These are phyloP conservation scores for Serinus canaria DNA, from an alignment of 2,113 vertebrate species.

Conservation along the genomic window DNA sequence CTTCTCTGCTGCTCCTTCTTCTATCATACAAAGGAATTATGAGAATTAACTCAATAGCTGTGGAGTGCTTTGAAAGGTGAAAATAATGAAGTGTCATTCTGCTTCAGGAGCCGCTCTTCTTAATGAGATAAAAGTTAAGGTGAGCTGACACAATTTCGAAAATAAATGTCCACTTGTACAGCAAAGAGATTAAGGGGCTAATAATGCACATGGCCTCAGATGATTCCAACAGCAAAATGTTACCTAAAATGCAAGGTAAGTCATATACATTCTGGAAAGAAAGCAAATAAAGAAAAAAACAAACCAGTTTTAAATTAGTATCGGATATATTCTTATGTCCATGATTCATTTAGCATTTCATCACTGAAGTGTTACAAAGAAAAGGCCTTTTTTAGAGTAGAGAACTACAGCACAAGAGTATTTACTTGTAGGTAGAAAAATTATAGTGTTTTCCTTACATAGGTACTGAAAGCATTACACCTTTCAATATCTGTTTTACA, in stretches of 20 bases:
- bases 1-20: background rate
- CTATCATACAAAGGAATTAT: background rate
- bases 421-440: background rate
- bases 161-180: background rate
- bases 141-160: background rate
- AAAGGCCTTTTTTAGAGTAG: background rate
- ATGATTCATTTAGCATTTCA: background rate
- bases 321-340: background rate
- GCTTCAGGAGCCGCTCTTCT: background rate
- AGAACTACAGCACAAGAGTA: background rate
- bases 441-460: background rate
- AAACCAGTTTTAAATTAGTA: background rate
- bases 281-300: background rate
- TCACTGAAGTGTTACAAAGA: background rate
- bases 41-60: background rate
- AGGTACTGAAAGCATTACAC: background rate
- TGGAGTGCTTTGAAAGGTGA: background rate
- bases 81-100: slow-evolving; percentile 4
- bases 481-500: slow-evolving; percentile 28
- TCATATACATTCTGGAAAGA: background rate
- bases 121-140: slow-evolving; percentile 16
- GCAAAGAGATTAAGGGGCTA: background rate
- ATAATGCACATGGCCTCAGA: background rate
- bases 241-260: background rate
- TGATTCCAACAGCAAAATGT: background rate